Evolutionary conservation across 2,888 invertebrate genomes (phyloP), one percentile per base, ranked within the genome.

Genomic region (Sarcophaga subvicina): DNA sequence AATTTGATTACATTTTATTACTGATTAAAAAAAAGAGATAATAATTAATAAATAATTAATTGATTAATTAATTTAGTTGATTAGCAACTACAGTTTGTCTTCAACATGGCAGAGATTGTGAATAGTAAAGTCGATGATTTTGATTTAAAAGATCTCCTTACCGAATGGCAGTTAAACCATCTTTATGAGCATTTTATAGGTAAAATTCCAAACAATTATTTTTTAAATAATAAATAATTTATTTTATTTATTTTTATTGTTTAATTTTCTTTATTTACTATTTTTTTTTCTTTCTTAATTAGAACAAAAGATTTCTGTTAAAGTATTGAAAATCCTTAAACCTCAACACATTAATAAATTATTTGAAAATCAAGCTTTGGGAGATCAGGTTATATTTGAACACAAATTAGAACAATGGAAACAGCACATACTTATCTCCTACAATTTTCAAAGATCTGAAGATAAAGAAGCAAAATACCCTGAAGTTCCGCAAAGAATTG

Each of bases 361-460:
- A 60, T 87, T 87, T 71, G 11, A 59, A 47, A 71, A 84, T 49
- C 47, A 71, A 4, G 71, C 84, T 11, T 59, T 87, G 49, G 87
- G 87, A 10, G 87, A 87, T 60, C 81, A 84, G 17, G 87, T 45
- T 2, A 47, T 76, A 3, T 87, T 87, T 71, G 87, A 87, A 60
- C 62, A 87, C 67, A 79, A 79, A 79, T 64, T 84, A n/a, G 62
- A 66, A 8, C 60, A 79, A 71, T 87, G 87, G 87, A 75, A 79
- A 49, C 75, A 87, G 54, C 11, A 14, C 82, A 25, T 77, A 72
- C 37, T n/a, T 0, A 17, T 0, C 66, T 14, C 62, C 10, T 62
- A 62, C 20, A 10, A 10, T 62, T 1, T 14, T 14, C 3, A 60
- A 8, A 83, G 54, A 45, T 2, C 10, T 0, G 72, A 49, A 67